These are phyloP conservation scores for Muschampia plurimacula DNA, from an alignment of 2,888 invertebrate genomes.

Conservation along the genomic window DNA sequence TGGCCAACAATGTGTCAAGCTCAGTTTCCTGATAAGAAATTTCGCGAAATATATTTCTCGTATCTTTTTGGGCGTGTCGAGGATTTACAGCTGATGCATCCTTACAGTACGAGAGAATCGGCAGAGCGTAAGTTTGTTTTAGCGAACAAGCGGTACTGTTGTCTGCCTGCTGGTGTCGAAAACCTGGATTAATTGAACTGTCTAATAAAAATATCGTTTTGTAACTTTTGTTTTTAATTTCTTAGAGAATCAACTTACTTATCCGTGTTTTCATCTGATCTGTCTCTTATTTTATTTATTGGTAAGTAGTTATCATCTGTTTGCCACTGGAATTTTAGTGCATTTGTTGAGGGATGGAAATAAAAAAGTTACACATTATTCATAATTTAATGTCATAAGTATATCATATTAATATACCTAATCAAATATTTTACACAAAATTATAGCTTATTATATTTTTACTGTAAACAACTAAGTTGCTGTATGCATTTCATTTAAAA, in stretches of 20 bases:
- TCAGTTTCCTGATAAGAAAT: conserved; percentile 72
- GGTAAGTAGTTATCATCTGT: neutral
- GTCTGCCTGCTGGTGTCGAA: conserved; percentile 60
- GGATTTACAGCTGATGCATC: conserved; percentile 67
- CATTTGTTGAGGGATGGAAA: conserved; percentile 42
- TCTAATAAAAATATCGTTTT: neutral
- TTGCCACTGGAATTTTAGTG: neutral
- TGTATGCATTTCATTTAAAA: conserved; percentile 48
- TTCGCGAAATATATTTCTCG: conserved; percentile 75
- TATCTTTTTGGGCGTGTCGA: conserved; percentile 62
- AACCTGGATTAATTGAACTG: conserved; percentile 25
- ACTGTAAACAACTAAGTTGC: conserved; percentile 74
- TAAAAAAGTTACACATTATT: conserved; percentile 66
- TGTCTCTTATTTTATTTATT: neutral
- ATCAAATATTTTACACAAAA: conserved; percentile 70
- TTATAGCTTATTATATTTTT: conserved; percentile 68
- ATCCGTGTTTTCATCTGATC: neutral
- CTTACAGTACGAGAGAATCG: conserved; percentile 61
- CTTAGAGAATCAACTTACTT: neutral
- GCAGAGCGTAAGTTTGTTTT: conserved; percentile 54
- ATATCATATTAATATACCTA: conserved; percentile 67
- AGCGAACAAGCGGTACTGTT: conserved; percentile 59
- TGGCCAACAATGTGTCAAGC: conserved; percentile 76
- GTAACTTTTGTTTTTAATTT: neutral
- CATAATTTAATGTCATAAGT: conserved; percentile 82